These are phyloP conservation scores for Orcinus orca DNA, from an alignment of 2,113 vertebrate genomes.

Conservation along the genomic window DNA sequence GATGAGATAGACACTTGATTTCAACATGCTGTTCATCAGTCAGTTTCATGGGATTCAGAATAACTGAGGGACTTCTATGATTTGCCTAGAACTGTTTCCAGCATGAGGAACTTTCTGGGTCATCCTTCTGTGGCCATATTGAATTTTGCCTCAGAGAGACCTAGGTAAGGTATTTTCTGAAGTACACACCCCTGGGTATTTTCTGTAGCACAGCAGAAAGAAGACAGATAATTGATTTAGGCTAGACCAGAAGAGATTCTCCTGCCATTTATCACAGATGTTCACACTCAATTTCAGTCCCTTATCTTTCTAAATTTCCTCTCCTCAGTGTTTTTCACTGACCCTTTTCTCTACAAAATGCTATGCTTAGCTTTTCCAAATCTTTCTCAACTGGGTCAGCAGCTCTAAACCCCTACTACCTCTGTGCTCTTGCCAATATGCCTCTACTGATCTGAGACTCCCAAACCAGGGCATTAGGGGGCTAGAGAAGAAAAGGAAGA, in stretches of 20 bases:
- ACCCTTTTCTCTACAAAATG: slow-evolving; percentile 26
- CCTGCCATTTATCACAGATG: neutral
- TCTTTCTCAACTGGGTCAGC: slow-evolving; percentile 37
- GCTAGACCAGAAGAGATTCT: neutral
- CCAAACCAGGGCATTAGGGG: neutral
- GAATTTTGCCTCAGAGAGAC: slow-evolving; percentile 25
- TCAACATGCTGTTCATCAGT: neutral
- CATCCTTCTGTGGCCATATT: neutral
- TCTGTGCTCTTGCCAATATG: slow-evolving; percentile 19
- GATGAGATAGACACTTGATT: neutral
- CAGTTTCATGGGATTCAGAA: slow-evolving; percentile 22
- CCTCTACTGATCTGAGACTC: slow-evolving; percentile 37
- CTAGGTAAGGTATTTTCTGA: slow-evolving; percentile 16
- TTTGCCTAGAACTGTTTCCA: slow-evolving; percentile 25
- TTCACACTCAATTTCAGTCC: neutral
- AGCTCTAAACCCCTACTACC: neutral
- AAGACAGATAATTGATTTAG: neutral
- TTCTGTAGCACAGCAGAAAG: neutral
- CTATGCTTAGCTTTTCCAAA: slow-evolving; percentile 42
- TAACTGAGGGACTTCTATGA: neutral
- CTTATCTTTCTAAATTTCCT: neutral
- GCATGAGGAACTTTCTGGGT: slow-evolving; percentile 3
- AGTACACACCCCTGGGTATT: neutral
- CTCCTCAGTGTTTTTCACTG: slow-evolving; percentile 20
- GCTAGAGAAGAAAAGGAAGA: neutral